Base-by-base conservation (phyloP, 2,113 vertebrate genomes). In the Piprites chloris region DNA sequence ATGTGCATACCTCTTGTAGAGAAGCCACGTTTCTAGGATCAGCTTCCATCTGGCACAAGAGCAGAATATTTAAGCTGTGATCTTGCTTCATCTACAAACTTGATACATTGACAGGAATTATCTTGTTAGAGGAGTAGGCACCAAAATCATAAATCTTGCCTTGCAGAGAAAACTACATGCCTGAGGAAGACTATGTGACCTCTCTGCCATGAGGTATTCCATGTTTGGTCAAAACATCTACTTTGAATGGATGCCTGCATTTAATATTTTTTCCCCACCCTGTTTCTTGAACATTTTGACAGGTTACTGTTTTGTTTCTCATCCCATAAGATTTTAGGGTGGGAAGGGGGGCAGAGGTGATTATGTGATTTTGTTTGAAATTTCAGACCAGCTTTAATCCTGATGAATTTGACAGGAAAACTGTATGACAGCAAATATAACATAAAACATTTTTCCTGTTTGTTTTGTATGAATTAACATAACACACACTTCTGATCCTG, bases 171-270 rank as follows among this genome's bases (percentile, higher is more conserved):
- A 74, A 21, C 35, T 75, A 66, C 5, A 1, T 82, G 61, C 32
- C 59, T 61, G 33, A 71, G 23, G n/a, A 93, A 93, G 65, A 58
- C 17, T 75, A 41, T 32, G 61, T 82, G 58, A 94, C 47, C 76
- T 86, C 50, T 62, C 56, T 92, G 65, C 89, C 81, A 46, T 49
- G 61, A 62, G 62, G 73, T 53, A 85, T 89, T 52, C 83, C 80
- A 77, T 75, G 50, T 90, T 95, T 90, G 90, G 75, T 93, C 80
- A 95, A 95, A 97, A 91, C 37, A 95, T 69, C 33, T 39, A 32
- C 61, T 92, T 8, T 12, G 76, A 80, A 69, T 4, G 2, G n/a
- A 80, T 85, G 68, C 52, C 42, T 86, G 55, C 55, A 55, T 71
- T 50, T 30, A 56, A 66, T 10, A 92, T 17, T 14, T 72, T 65